Evolutionary conservation across 2,797 vertebrate genomes (phyloP).

Genomic region (Sphaeramia orbicularis): DNA sequence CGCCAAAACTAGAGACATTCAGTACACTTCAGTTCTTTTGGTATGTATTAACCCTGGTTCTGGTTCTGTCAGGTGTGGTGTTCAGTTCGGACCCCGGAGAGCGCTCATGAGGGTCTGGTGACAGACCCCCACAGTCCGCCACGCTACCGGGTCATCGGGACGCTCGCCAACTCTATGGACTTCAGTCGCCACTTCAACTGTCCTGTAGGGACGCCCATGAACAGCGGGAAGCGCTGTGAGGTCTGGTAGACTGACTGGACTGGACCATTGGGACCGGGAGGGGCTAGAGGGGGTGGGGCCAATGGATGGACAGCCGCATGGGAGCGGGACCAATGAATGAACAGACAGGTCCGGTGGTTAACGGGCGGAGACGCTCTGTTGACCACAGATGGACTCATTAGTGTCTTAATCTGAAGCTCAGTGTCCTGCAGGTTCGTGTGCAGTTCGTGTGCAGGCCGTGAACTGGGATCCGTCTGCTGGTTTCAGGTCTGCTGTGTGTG

Average conservation of each 20-base stretch:
- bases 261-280: background rate
- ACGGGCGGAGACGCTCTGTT: too few relatives aligned
- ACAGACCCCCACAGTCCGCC: conserved; percentile 98
- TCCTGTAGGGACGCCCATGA: conserved; percentile 91
- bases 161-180: conserved; percentile 95
- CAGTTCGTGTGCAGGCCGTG: too few relatives aligned
- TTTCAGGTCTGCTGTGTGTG: too few relatives aligned
- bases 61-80: conserved; percentile 92
- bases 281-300: background rate
- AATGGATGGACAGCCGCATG: background rate
- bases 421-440: too few relatives aligned
- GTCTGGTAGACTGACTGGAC: conserved; percentile 90
- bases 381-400: too few relatives aligned
- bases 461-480: too few relatives aligned
- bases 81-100: conserved; percentile 95
- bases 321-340: too few relatives aligned
- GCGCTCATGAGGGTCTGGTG: conserved; percentile 95
- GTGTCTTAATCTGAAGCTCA: too few relatives aligned
- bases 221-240: conserved; percentile 93
- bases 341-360: too few relatives aligned
- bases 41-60: too few relatives aligned
- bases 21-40: too few relatives aligned
- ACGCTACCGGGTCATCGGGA: conserved; percentile 94
- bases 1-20: too few relatives aligned
- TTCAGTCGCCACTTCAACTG: conserved; percentile 93